These are phyloP conservation scores for Habroteleia sp. DNA, from an alignment of 2,888 invertebrate genomes.

Conservation along the genomic window DNA sequence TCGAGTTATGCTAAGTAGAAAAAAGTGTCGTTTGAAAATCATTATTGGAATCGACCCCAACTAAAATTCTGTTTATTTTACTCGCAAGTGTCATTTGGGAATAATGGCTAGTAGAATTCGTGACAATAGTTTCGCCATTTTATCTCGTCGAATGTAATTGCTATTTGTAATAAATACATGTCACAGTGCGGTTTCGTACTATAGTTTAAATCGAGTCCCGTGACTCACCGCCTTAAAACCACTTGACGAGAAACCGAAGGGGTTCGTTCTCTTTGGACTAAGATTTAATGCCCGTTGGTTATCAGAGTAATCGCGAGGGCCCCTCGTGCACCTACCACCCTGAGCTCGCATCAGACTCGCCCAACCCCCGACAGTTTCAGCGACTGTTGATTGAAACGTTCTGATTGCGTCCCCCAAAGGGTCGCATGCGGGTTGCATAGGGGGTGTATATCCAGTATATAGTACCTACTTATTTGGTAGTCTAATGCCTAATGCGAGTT, in stretches of 20 bases:
- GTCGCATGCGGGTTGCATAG: slow-evolving; percentile 74
- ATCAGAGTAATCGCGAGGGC: slow-evolving; percentile 76
- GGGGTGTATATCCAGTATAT: slow-evolving; percentile 67
- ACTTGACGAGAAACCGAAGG: slow-evolving; percentile 69
- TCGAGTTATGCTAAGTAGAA: no score
- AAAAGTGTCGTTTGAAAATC: no score
- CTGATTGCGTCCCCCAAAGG: slow-evolving; percentile 80
- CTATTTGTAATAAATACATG: slow-evolving; percentile 61
- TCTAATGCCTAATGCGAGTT: slow-evolving; percentile 78
- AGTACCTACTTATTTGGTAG: slow-evolving; percentile 80
- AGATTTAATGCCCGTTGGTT: slow-evolving; percentile 79
- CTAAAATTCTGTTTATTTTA: slow-evolving; percentile 20
- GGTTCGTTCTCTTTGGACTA: slow-evolving; percentile 74
- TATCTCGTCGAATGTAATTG: slow-evolving; percentile 49
- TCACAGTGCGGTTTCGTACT: slow-evolving; percentile 61
- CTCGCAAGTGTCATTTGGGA: slow-evolving; percentile 5
- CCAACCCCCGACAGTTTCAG: slow-evolving; percentile 68
- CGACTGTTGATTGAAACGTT: slow-evolving; percentile 81
- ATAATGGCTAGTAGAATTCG: slow-evolving; percentile 16
- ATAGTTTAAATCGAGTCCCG: slow-evolving; percentile 70
- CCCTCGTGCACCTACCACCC: slow-evolving; percentile 65
- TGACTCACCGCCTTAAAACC: slow-evolving; percentile 74
- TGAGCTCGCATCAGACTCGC: slow-evolving; percentile 47
- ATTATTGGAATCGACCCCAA: no score
- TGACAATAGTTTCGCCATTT: slow-evolving; percentile 37